These are phyloP conservation scores for Tyto alba DNA, from an alignment of 2,113 vertebrate species.

Conservation along the genomic window DNA sequence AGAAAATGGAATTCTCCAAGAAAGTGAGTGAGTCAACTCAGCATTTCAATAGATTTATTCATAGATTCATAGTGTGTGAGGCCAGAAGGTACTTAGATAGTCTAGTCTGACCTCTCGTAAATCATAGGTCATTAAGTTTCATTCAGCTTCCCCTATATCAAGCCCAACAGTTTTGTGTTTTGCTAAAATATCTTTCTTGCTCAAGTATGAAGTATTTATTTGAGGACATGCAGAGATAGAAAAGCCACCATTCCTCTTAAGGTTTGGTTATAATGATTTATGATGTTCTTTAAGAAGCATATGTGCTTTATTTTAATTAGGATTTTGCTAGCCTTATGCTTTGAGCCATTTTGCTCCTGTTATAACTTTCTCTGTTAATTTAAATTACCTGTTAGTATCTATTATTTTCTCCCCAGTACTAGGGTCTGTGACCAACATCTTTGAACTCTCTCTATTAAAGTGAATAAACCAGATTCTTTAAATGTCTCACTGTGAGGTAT, in stretches of 20 bases:
- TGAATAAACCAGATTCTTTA: neutral
- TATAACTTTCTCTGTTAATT: neutral
- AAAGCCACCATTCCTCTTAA: neutral
- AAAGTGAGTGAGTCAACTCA: neutral
- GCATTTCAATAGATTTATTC: neutral
- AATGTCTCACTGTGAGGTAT: neutral
- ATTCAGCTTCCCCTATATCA: neutral
- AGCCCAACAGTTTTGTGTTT: neutral
- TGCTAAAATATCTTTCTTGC: neutral
- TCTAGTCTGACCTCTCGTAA: neutral
- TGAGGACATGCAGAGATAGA: neutral
- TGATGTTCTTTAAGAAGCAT: neutral
- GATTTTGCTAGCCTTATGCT: neutral
- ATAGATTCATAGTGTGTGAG: neutral
- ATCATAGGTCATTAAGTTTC: neutral
- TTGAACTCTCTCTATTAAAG: neutral
- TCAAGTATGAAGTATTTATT: neutral
- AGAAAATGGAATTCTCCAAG: neutral
- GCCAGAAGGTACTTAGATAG: neutral
- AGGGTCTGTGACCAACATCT: neutral
- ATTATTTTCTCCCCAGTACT: neutral
- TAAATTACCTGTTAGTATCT: neutral
- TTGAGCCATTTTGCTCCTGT: neutral
- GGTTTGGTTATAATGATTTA: neutral
- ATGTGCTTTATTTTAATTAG: neutral